Conservation (phyloP, 2,888 invertebrate species). For the Panopea generosa region DNA sequence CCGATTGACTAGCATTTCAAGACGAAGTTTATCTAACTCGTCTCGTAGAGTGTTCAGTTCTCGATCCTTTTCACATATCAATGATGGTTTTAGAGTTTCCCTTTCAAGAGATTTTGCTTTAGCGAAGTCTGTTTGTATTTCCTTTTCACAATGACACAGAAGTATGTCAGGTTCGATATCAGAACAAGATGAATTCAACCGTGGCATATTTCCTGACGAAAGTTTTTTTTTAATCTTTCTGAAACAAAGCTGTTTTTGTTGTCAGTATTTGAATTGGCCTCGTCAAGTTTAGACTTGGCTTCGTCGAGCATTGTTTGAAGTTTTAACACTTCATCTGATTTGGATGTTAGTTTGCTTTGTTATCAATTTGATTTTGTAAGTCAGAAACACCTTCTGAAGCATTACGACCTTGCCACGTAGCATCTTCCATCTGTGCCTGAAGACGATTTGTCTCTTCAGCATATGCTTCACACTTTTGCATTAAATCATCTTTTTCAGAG, state of each 20-base stretch:
- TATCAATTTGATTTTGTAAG: slow-evolving; percentile 63
- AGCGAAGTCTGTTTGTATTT: slow-evolving; percentile 65
- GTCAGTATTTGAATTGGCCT: slow-evolving; percentile 69
- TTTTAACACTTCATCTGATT: slow-evolving; percentile 91
- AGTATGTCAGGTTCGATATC: slow-evolving; percentile 60
- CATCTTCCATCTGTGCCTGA: slow-evolving; percentile 90
- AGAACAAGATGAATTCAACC: slow-evolving; percentile 56
- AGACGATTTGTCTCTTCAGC: slow-evolving; percentile 88
- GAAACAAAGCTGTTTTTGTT: slow-evolving; percentile 65
- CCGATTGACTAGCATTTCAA: slow-evolving; percentile 86
- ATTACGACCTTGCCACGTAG: slow-evolving; percentile 59
- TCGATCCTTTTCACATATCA: slow-evolving; percentile 68
- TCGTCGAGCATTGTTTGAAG: slow-evolving; percentile 89
- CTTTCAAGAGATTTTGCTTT: slow-evolving; percentile 58
- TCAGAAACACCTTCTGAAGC: slow-evolving; percentile 55
- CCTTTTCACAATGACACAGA: slow-evolving; percentile 63
- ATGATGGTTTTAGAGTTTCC: slow-evolving; percentile 65
- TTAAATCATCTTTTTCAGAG: slow-evolving; percentile 87
- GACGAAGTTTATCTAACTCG: slow-evolving; percentile 66
- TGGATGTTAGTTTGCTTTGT: slow-evolving; percentile 86
- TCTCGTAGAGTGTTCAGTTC: slow-evolving; percentile 60
- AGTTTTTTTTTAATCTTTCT: slow-evolving; percentile 66
- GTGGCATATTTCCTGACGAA: slow-evolving; percentile 62
- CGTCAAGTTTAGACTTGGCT: slow-evolving; percentile 84
- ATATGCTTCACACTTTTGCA: slow-evolving; percentile 87